Conservation (phyloP, 2,113 vertebrate species). For the Jaculus jaculus region DNA sequence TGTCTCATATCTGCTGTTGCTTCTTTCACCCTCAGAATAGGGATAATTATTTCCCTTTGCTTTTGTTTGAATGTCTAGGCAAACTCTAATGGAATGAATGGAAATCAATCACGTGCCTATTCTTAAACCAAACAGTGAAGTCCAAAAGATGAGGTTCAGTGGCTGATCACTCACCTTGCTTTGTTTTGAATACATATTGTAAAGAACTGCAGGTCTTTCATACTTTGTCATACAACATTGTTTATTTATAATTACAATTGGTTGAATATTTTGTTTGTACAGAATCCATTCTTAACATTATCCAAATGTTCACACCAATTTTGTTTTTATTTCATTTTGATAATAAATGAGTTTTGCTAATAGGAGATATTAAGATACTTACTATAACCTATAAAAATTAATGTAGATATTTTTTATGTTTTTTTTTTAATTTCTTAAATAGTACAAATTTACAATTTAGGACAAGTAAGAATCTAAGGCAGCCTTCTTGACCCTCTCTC, state of each 20-base stretch:
- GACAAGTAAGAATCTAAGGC: too few species aligned
- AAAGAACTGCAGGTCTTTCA: not conserved
- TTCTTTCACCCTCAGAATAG: not conserved
- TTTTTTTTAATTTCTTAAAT: not conserved
- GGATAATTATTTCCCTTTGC: not conserved
- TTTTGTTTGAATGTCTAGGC: not conserved
- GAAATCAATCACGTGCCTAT: not conserved
- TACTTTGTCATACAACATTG: not conserved
- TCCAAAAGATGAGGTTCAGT: not conserved
- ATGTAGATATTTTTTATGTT: not conserved
- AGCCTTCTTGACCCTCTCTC: not conserved
- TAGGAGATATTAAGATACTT: not conserved
- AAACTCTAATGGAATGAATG: not conserved
- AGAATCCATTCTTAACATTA: not conserved
- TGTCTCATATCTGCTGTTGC: not conserved
- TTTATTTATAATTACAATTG: not conserved
- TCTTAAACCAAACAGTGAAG: not conserved
- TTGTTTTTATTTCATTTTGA: conserved; percentile 11
- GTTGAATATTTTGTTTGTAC: not conserved
- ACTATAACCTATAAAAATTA: not conserved
- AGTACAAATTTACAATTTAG: not conserved
- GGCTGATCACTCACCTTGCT: accelerated
- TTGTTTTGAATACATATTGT: not conserved
- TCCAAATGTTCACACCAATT: not conserved
- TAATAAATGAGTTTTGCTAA: not conserved